These are phyloP conservation scores for Acyrthosiphon pisum DNA, from an alignment of 1,140 invertebrate genomes.

Conservation along the genomic window DNA sequence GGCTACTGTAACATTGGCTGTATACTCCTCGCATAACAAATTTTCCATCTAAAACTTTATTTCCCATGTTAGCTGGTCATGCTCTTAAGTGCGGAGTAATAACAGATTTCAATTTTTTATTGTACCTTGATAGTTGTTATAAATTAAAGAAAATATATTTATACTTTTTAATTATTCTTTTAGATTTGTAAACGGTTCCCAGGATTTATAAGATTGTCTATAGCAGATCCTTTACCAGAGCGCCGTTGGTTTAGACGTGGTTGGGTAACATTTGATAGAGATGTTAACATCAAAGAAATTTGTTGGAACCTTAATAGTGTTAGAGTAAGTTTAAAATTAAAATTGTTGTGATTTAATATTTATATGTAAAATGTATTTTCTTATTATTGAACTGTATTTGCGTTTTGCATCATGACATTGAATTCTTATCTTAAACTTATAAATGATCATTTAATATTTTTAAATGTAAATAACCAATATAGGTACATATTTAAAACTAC, in stretches of 20 bases:
- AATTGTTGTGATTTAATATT: background rate
- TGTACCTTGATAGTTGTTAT: background rate
- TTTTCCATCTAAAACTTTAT: no score
- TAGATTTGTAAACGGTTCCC: slow-evolving; percentile 93
- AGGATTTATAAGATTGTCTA: slow-evolving; percentile 94
- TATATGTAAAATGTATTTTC: background rate
- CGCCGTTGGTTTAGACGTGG: slow-evolving; percentile 93
- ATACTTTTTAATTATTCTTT: slow-evolving; percentile 20
- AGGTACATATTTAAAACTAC: background rate
- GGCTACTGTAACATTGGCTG: no score
- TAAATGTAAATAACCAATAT: background rate
- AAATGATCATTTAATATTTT: background rate
- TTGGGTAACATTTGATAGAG: slow-evolving; percentile 97
- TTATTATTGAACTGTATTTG: background rate
- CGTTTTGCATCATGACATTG: background rate
- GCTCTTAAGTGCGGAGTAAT: no score
- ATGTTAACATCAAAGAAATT: slow-evolving; percentile 99
- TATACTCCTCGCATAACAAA: no score
- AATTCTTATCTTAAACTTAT: background rate
- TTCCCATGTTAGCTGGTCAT: no score
- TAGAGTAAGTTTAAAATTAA: slow-evolving; percentile 68
- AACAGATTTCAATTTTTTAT: background rate
- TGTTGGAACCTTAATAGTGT: slow-evolving; percentile 99
- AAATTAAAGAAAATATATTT: background rate
- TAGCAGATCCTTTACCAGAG: slow-evolving; percentile 96